phyloP scores from a whole-genome alignment of 2,888 invertebrate genomes.

The Nomada lathburiana region DNA sequence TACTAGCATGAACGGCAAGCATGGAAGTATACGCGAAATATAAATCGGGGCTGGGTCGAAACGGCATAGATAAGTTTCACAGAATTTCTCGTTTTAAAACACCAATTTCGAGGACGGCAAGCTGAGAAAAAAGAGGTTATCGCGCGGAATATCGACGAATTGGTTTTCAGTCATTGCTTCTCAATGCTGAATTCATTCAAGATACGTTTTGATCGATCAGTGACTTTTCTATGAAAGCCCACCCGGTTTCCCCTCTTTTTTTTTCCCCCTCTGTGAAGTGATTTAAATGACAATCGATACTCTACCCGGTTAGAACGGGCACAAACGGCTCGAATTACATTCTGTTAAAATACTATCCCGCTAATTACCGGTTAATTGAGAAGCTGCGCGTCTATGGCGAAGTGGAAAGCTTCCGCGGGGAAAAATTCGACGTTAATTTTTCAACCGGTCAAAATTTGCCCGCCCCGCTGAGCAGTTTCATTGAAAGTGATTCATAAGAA shows the following conservation, averaged over 20 bases:
- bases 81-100: slow-evolving; percentile 22
- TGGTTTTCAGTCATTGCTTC: slow-evolving; percentile 31
- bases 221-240: slow-evolving; percentile 25
- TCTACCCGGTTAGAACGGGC: neutral
- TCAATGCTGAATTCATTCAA: slow-evolving; percentile 36
- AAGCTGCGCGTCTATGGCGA: neutral
- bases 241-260: neutral
- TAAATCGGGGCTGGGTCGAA: neutral
- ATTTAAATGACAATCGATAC: slow-evolving; percentile 27
- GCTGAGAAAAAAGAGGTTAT: slow-evolving; percentile 16
- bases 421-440: neutral
- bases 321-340: slow-evolving; percentile 2
- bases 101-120: slow-evolving; percentile 7
- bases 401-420: neutral
- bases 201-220: slow-evolving; percentile 43
- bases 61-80: slow-evolving; percentile 10
- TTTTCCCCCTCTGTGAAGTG: slow-evolving; percentile 3
- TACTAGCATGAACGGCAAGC: too few relatives aligned
- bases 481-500: neutral
- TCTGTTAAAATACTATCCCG: neutral
- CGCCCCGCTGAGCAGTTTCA: too few relatives aligned
- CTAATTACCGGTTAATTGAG: neutral
- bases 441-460: neutral
- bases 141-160: slow-evolving; percentile 24
- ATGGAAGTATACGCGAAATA: slow-evolving; percentile 3